A percentile compares a stretch with the other conserved stretches of the same genome.
These are phyloP conservation scores for Caenorhabditis macrosperma DNA, from an alignment of 2,888 invertebrate species.

Conservation along the genomic window DNA sequence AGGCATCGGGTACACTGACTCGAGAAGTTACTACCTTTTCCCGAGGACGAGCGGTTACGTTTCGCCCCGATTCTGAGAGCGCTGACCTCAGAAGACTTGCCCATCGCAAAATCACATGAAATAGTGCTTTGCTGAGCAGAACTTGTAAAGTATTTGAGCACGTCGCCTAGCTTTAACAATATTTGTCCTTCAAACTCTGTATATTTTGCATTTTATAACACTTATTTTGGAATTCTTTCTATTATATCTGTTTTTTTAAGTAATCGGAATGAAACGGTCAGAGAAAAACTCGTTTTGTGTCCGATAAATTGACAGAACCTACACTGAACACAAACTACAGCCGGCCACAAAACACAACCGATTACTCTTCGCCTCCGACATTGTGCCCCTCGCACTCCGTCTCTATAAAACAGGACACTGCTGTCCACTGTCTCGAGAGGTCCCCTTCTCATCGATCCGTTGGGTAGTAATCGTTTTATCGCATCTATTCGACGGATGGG, in stretches of 20 bases:
- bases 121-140: constrained; percentile 8
- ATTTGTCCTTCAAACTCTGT: constrained; percentile 34
- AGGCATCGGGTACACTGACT: constrained; percentile 71
- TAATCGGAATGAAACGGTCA: constrained; percentile 34
- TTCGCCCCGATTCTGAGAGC: constrained; percentile 41
- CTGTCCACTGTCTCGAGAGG: too few species aligned
- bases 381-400: not conserved
- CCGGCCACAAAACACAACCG: constrained; percentile 41
- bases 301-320: constrained; percentile 34
- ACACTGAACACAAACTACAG: constrained; percentile 52
- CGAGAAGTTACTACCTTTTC: constrained; percentile 63
- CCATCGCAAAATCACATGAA: too few species aligned
- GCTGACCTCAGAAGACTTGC: too few species aligned
- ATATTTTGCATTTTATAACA: constrained; percentile 20
- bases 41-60: constrained; percentile 66
- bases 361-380: too few species aligned
- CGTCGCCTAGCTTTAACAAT: constrained; percentile 50
- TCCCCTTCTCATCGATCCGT: too few species aligned
- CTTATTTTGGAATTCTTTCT: not conserved
- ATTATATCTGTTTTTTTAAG: constrained; percentile 1
- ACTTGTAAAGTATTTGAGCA: constrained; percentile 36
- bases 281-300: constrained; percentile 51
- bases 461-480: too few species aligned
- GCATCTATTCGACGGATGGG: too few species aligned
- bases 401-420: constrained; percentile 23